phyloP scores from a whole-genome alignment of 2,888 invertebrate genomes.

The Melipona beecheii region DNA sequence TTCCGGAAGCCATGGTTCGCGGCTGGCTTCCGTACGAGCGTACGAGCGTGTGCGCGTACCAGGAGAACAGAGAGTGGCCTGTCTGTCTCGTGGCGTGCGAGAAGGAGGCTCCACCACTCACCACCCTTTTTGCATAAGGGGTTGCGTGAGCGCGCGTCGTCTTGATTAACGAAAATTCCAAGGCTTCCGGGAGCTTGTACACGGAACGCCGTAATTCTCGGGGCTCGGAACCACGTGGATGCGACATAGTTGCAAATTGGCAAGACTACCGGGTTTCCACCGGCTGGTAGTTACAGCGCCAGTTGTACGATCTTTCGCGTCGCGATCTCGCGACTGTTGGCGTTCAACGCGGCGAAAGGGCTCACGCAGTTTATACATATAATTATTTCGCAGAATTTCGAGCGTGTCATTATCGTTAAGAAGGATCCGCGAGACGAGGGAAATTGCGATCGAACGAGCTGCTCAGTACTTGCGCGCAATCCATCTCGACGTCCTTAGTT shows the following conservation, averaged over 20 bases:
- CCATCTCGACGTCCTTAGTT: conserved; percentile 34
- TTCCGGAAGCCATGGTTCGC: conserved; percentile 34
- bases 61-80: background rate
- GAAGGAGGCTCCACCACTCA: background rate
- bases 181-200: background rate
- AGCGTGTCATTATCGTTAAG: conserved; percentile 4
- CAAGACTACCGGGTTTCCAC: background rate
- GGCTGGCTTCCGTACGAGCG: background rate
- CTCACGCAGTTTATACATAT: background rate
- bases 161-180: conserved; percentile 21
- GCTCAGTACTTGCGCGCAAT: conserved; percentile 22
- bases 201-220: background rate
- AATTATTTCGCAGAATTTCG: background rate
- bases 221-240: background rate
- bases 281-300: background rate
- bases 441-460: conserved; percentile 23
- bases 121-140: background rate
- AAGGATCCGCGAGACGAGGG: conserved; percentile 1
- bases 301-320: background rate
- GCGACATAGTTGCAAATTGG: background rate
- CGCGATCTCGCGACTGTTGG: background rate
- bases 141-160: background rate
- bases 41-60: background rate
- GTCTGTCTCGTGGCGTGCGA: background rate
- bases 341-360: background rate